A percentile compares a stretch with the other conserved stretches of the same genome.
Evolutionary conservation across 2,888 invertebrate species (phyloP).

Genomic region (Gymnoscelis rufifasciata): DNA sequence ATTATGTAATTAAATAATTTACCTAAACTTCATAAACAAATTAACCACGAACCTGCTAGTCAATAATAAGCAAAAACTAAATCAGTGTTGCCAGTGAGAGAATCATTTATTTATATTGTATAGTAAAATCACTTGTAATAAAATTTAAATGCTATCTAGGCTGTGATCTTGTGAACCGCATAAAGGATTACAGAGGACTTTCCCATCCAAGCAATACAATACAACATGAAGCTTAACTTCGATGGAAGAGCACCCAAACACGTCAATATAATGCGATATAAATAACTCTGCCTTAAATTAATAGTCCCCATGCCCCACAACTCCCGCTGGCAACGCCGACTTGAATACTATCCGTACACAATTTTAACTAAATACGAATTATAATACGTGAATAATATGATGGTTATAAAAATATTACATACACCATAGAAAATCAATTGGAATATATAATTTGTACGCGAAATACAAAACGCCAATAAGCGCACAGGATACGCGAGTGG

Average conservation of each 20-base stretch:
- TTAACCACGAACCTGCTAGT: slow-evolving; percentile 53
- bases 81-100: slow-evolving; percentile 48
- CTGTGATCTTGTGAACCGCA: no score
- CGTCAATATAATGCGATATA: no score
- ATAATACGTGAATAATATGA: slow-evolving; percentile 49
- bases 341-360: slow-evolving; percentile 37
- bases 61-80: slow-evolving; percentile 46
- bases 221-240: no score
- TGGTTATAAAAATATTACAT: slow-evolving; percentile 28
- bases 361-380: slow-evolving; percentile 49
- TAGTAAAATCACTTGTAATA: slow-evolving; percentile 16
- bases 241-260: no score
- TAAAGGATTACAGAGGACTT: no score
- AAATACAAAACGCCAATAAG: slow-evolving; percentile 28
- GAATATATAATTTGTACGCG: slow-evolving; percentile 37
- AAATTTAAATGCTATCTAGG: slow-evolving; percentile 36
- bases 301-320: no score
- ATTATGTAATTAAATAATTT: slow-evolving; percentile 69
- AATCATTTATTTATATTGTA: slow-evolving; percentile 21
- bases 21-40: slow-evolving; percentile 69
- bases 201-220: no score
- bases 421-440: slow-evolving; percentile 41
- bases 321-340: slow-evolving; percentile 38
- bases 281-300: no score
- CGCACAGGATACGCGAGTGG: slow-evolving; percentile 16